Evolutionary conservation across 2,113 vertebrate species (phyloP), one percentile per base, ranked within the genome.

Genomic region (Phalacrocorax aristotelis): DNA sequence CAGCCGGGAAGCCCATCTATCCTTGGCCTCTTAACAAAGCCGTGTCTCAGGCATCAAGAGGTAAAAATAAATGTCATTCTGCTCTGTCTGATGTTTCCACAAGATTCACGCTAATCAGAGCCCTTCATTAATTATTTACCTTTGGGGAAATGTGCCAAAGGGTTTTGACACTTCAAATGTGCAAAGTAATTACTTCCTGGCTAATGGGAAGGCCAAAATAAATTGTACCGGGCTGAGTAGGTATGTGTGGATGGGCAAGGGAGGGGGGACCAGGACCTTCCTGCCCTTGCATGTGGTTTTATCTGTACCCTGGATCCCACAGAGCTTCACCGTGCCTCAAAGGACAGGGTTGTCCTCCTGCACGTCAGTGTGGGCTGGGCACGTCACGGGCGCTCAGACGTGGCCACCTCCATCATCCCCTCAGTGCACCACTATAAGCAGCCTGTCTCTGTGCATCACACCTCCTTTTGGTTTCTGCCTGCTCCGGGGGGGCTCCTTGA

Each of bases 51-150:
- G 36, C 4, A 1, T 17, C 4, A 7, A 78, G 72, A 89, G 42
- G 72, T 80, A 87, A 76, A 96, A 87, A 88, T 46, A 83, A 89
- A 92, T 84, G 61, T 87, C 77, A 64, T 13, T 78, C 15, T 4
- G 1, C 0, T 2, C 52, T 81, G 36, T 36, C 48, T 84, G 86
- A 48, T 40, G 57, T 55, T 82, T 84, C 76, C 61, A 74, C 42
- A 14, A 78, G 51, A 65, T 89, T 91, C 57, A 40, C 3, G 4
- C 49, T 82, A 46, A 85, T 94, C 89, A 76, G 81, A 89, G 49
- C 40, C 18, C 62, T 72, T 71, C 78, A 79, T 97, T 94, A 94
- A 95, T 96, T 92, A 93, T 92, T 95, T 87, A 93, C 40, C 66
- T 89, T 77, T n/a, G 16, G 77, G 32, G 32, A 93, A 77, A 85